Evolutionary conservation across 53 echinoderm and acorn worm genomes (phyloP), one percentile per base, ranked within the genome.

Genomic region (Arbacia lixula): DNA sequence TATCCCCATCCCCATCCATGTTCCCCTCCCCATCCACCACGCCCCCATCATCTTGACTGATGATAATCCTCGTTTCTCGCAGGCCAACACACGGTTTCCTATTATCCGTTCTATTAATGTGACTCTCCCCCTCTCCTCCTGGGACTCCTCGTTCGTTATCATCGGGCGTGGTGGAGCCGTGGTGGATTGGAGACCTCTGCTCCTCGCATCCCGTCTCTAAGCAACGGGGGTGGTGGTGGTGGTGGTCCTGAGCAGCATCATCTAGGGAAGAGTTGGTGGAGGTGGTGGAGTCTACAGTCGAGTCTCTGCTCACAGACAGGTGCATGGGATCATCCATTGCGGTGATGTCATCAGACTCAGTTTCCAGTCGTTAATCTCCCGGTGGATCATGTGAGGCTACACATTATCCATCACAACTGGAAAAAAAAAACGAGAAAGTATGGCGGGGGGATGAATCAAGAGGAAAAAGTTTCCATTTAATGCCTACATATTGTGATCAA

Each of bases 231-330:
- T n/a, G n/a, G n/a, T n/a, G n/a, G n/a, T 53, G 16, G 6, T 21
- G 9, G 17, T 53, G 33, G 8, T 75, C 75, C 33, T n/a, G 53
- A 25, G 25, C 36, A 27, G 27, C 41, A 21, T 78, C 79, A 3
- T 78, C 79, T 25, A 60, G 60, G 60, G 79, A 60, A 24, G 79
- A 60, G 41, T 40, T 64, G 60, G 60, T 78, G 28, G 79, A 78
- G 61, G 79, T 60, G 41, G 79, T 78, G 79, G 79, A 78, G 42
- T 78, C 79, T 5, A 78, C 60, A 20, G 79, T 78, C 12, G 79
- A 60, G 21, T 58, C 39, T 24, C 79, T 22, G 60, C 79, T 41
- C 24, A 60, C 79, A 14, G 60, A 38, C 4, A 78, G 41, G 39
- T 60, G 79, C 5, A 38, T 60, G 27, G 39, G 26, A 28, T 39